phyloP scores from a whole-genome alignment of 2,113 vertebrate genomes.

The Mesoclemmys tuberculata region DNA sequence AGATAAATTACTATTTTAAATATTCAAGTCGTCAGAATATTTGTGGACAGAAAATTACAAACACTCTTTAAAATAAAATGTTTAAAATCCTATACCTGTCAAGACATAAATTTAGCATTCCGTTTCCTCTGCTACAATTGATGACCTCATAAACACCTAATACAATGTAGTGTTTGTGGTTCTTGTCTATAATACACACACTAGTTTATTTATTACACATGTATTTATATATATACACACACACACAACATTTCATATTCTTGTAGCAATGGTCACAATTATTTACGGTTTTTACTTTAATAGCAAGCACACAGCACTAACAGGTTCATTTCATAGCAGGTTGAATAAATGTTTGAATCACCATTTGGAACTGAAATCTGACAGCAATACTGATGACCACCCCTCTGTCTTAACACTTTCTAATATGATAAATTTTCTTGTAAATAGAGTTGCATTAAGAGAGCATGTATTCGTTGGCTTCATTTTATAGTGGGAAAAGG shows the following conservation, averaged over 20 bases:
- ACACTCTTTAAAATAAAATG: neutral
- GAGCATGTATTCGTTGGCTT: neutral
- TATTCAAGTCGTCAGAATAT: neutral
- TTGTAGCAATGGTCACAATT: neutral
- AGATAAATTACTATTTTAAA: neutral
- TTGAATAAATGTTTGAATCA: neutral
- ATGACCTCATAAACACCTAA: neutral
- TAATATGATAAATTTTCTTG: accelerated
- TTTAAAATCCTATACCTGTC: neutral
- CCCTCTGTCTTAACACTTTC: neutral
- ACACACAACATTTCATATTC: neutral
- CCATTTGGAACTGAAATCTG: neutral
- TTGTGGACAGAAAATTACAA: neutral
- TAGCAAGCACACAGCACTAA: neutral
- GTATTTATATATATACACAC: no score
- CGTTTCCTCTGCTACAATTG: neutral
- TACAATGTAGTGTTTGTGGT: neutral
- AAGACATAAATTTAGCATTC: neutral
- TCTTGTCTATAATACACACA: neutral
- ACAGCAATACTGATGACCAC: neutral
- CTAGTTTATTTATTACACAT: neutral
- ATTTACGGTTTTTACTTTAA: neutral
- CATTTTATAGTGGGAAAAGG: neutral
- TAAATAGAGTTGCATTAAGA: neutral
- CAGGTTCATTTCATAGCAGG: neutral